Evolutionary conservation across 2,888 invertebrate genomes (phyloP), one percentile per base, ranked within the genome.

Genomic region (Chymomyza caudatula): DNA sequence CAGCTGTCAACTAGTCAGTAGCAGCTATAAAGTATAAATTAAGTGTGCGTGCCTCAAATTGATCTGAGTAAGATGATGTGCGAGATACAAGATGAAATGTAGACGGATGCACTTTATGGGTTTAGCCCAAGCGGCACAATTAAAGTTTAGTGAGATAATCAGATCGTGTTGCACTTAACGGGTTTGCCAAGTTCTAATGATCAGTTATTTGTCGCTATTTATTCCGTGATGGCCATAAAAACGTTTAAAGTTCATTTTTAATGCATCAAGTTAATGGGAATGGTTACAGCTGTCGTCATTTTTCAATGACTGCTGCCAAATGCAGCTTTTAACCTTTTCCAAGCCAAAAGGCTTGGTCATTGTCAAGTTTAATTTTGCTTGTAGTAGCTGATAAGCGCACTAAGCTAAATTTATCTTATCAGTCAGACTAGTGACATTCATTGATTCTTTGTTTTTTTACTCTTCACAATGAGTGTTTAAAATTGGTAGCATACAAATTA

Each of bases 251-350:
- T 43, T 29, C 49, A 72, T 69, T 74, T 58, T 5, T 58, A 63
- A 71, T 74, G 51, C 43, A 76, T 64, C 1, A 49, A 44, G 29
- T 54, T 49, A 25, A 63, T 73, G 73, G 61, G 86, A 84, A 78
- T 23, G 51, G 44, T 49, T 17, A 51, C 78, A 71, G 64, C 22
- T 44, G 47, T 17, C 17, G 5, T 17, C 3, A 17, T 4, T 47
- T 47, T 47, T 37, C 5, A 47, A 37, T n/a, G n/a, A n/a, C n/a
- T n/a, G n/a, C n/a, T n/a, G 29, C 11, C 11, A 8, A 37, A 11
- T 37, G 29, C 29, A 37, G 11, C n/a, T n/a, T 37, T 37, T 11
- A 37, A 25, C 1, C 8, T 37, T 37, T 37, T 37, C 11, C n/a
- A n/a, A n/a, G n/a, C n/a, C n/a, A n/a, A n/a, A n/a, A n/a, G 11